Evolutionary conservation across 2,113 vertebrate species (phyloP).

Genomic region (Herpailurus yagouaroundi): DNA sequence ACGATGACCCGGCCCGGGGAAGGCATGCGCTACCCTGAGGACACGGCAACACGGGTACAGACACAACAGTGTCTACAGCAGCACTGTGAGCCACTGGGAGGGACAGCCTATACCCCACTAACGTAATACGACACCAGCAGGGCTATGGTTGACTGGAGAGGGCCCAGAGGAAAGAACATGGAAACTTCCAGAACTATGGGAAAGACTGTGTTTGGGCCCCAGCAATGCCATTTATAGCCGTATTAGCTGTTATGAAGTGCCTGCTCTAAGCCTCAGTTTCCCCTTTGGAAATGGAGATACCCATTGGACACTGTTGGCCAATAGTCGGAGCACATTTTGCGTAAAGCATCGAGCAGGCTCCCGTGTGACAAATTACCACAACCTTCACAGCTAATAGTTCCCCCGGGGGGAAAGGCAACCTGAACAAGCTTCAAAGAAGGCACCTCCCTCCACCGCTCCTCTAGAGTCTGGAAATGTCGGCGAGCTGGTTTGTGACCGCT

Average conservation of each 20-base stretch:
- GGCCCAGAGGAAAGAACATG: rapidly evolving
- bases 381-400: background rate
- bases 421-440: background rate
- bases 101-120: rapidly evolving
- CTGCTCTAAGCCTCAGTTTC: background rate
- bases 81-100: background rate
- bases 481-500: rapidly evolving
- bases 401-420: background rate
- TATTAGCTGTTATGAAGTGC: background rate
- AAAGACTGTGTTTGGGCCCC: background rate
- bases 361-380: rapidly evolving
- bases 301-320: rapidly evolving
- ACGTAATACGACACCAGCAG: rapidly evolving
- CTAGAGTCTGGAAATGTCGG: background rate
- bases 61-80: rapidly evolving
- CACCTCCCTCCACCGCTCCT: background rate
- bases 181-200: rapidly evolving
- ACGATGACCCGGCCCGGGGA: rapidly evolving
- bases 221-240: rapidly evolving
- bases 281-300: background rate
- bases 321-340: too few relatives aligned
- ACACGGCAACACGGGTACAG: background rate
- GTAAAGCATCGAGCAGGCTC: rapidly evolving
- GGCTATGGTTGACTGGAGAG: rapidly evolving
- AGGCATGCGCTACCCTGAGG: background rate